Conservation (phyloP, 2,797 vertebrate genomes). For the Parotocinclus haroldoi region DNA sequence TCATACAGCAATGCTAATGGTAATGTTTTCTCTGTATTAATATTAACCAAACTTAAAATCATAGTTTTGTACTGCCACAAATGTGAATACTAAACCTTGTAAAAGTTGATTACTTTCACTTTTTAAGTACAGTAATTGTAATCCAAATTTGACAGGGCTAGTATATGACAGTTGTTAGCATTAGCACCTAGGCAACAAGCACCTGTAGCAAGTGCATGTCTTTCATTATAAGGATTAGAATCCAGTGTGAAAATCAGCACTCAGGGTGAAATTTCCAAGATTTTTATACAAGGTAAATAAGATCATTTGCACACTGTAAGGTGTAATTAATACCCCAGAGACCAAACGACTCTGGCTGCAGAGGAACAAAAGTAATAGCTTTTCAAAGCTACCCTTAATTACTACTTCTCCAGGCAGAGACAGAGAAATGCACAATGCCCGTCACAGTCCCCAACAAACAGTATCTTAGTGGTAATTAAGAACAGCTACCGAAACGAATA, state of each 20-base stretch:
- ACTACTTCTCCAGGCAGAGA: slow-evolving; percentile 17
- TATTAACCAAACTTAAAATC: no score
- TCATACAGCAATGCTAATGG: no score
- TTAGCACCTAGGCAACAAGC: no score
- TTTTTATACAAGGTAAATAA: slow-evolving; percentile 26
- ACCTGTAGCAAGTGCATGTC: no score
- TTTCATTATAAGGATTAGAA: slow-evolving; percentile 4
- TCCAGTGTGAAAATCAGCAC: not conserved
- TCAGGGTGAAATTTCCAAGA: slow-evolving; percentile 18
- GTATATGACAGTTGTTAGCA: no score
- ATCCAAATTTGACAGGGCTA: no score
- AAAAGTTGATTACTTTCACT: no score
- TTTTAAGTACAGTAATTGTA: no score
- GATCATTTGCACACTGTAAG: slow-evolving; percentile 30
- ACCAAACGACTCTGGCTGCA: slow-evolving; percentile 8
- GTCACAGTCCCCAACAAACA: not conserved
- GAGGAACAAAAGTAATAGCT: slow-evolving; percentile 4
- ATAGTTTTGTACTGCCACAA: no score
- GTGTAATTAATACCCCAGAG: slow-evolving; percentile 33
- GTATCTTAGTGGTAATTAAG: not conserved
- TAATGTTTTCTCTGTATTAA: no score
- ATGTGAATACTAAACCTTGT: no score
- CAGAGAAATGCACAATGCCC: no score
- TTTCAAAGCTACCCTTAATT: slow-evolving; percentile 28
- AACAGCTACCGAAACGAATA: not conserved